Percentiles rank a stretch among this genome's conserved stretches.
Conservation (phyloP, 2,888 invertebrate species). For the Ptilodon capucinus region DNA sequence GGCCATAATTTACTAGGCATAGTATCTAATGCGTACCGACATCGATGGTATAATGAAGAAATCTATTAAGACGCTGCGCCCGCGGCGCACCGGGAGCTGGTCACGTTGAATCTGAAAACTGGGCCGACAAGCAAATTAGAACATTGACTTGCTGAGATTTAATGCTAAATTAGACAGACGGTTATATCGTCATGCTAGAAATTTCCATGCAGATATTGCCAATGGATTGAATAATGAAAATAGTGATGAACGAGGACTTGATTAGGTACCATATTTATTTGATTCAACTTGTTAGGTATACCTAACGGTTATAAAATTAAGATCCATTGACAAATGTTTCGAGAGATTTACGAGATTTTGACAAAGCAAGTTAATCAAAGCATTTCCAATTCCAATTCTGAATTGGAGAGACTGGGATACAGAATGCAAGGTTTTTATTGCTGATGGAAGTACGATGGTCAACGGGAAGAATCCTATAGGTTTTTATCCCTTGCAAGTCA, state of each 20-base stretch:
- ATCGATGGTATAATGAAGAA: constrained; percentile 43
- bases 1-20: constrained; percentile 34
- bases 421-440: too few species aligned
- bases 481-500: too few species aligned
- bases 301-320: too few species aligned
- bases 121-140: constrained; percentile 34
- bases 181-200: not conserved
- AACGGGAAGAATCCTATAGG: too few species aligned
- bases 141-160: constrained; percentile 26
- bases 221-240: not conserved
- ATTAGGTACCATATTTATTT: too few species aligned
- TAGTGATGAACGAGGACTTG: not conserved
- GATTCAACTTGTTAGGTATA: too few species aligned
- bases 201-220: not conserved
- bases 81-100: constrained; percentile 21
- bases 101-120: constrained; percentile 29
- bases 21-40: constrained; percentile 36
- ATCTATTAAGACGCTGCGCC: constrained; percentile 43
- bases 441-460: too few species aligned
- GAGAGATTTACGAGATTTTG: too few species aligned
- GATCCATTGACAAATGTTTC: too few species aligned
- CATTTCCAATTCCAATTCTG: too few species aligned
- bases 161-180: constrained; percentile 9
- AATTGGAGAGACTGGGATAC: too few species aligned
- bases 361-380: too few species aligned